These are phyloP conservation scores for Pseudorhiza aurosa DNA, from an alignment of 30 jellyfish, hydroid and myxozoan species.

Conservation along the genomic window DNA sequence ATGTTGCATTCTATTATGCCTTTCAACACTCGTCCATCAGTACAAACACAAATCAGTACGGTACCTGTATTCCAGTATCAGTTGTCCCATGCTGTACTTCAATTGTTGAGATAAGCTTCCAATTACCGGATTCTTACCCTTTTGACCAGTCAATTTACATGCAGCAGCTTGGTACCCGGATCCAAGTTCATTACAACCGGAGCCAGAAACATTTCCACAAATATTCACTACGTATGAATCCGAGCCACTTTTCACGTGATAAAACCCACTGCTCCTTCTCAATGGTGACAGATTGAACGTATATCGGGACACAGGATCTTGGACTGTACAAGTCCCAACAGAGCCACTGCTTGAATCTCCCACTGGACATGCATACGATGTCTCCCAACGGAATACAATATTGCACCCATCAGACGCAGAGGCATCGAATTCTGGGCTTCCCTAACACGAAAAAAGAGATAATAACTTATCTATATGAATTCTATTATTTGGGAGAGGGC, in stretches of 20 bases:
- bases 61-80: constrained; percentile 58
- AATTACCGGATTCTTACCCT: constrained; percentile 38
- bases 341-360: constrained; percentile 37
- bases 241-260: constrained; percentile 29
- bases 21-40: too few species aligned
- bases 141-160: constrained; percentile 36
- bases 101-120: constrained; percentile 43
- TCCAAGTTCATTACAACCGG: constrained; percentile 52
- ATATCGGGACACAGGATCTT: constrained; percentile 63
- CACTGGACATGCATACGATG: constrained; percentile 66
- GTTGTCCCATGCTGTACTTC: constrained; percentile 50
- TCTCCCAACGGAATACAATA: constrained; percentile 68
- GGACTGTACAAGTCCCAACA: constrained; percentile 50
- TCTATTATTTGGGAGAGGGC: too few species aligned
- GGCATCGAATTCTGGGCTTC: constrained; percentile 73
- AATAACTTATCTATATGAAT: background rate
- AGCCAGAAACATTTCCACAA: constrained; percentile 77
- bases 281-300: constrained; percentile 62
- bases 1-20: too few species aligned
- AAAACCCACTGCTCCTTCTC: constrained; percentile 37
- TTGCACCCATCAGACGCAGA: constrained; percentile 58
- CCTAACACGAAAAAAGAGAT: constrained; percentile 28
- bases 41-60: background rate
- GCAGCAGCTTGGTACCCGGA: constrained; percentile 58
- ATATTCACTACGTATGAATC: constrained; percentile 50